Percentiles rank a stretch among this genome's conserved stretches.
Conservation (phyloP, 2,797 vertebrate species). For the Enteromius thamalakanensis region DNA sequence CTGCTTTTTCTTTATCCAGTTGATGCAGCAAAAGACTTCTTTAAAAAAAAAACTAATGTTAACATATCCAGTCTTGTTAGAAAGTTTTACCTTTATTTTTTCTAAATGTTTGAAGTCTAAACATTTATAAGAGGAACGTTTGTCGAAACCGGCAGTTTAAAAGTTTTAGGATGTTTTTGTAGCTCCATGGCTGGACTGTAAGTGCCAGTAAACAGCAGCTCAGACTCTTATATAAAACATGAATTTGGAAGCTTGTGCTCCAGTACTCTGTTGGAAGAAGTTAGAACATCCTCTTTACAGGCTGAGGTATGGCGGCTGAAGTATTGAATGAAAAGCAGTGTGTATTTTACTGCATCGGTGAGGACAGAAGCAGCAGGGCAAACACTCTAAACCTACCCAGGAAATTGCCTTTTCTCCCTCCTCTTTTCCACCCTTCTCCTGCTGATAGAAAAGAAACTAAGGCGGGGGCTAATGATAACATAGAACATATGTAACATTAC, state of each 20-base stretch:
- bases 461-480: slow-evolving; percentile 60
- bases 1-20: neutral
- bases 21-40: neutral
- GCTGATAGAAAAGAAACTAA: slow-evolving; percentile 54
- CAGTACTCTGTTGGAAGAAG: slow-evolving; percentile 17
- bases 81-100: neutral
- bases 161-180: neutral
- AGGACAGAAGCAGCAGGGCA: slow-evolving; percentile 26
- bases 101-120: neutral
- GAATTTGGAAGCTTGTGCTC: slow-evolving; percentile 21
- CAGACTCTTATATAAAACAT: slow-evolving; percentile 39
- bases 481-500: slow-evolving; percentile 48
- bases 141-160: neutral
- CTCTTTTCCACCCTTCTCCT: slow-evolving; percentile 39
- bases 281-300: slow-evolving; percentile 10
- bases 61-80: neutral
- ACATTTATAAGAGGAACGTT: neutral
- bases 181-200: neutral
- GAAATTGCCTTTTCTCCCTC: slow-evolving; percentile 56
- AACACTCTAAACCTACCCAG: slow-evolving; percentile 59
- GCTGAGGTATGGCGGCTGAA: slow-evolving; percentile 37
- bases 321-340: slow-evolving; percentile 51
- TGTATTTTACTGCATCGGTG: slow-evolving; percentile 53
- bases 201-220: slow-evolving; percentile 29
- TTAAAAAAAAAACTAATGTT: neutral